Evolutionary conservation across 2,888 invertebrate species (phyloP).

Genomic region (Flexamia atlantica): DNA sequence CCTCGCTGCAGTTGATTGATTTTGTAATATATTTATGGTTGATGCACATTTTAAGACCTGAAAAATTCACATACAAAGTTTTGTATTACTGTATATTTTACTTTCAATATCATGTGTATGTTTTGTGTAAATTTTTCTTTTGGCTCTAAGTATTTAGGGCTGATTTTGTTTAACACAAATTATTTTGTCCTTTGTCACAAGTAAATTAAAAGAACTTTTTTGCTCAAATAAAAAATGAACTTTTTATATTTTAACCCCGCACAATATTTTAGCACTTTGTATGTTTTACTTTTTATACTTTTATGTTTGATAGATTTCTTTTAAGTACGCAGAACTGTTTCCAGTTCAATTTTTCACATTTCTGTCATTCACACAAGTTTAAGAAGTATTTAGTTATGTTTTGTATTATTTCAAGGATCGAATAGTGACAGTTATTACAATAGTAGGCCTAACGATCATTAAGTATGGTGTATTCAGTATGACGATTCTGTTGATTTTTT

Average conservation of each 20-base stretch:
- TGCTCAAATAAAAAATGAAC: slow-evolving; percentile 26
- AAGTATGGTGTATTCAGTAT: neutral
- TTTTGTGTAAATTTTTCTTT: no score
- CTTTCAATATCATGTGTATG: no score
- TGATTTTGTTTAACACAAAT: neutral
- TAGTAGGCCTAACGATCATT: slow-evolving; percentile 15
- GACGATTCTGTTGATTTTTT: no score
- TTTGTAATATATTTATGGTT: no score
- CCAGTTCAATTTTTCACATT: neutral
- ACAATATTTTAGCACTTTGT: slow-evolving; percentile 13
- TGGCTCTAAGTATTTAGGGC: no score
- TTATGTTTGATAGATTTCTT: neutral
- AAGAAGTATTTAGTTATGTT: neutral
- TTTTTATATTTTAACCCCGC: slow-evolving; percentile 13
- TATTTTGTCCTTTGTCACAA: slow-evolving; percentile 1
- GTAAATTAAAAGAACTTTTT: neutral
- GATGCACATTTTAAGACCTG: no score
- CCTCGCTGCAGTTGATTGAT: no score
- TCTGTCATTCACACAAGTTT: neutral
- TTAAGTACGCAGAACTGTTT: neutral
- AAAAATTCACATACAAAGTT: no score
- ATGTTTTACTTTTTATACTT: slow-evolving; percentile 35
- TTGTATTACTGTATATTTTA: no score
- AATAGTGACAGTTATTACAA: neutral
- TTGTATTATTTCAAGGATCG: neutral